phyloP scores from a whole-genome alignment of 2,888 invertebrate genomes.

The Trachelus tabidus region DNA sequence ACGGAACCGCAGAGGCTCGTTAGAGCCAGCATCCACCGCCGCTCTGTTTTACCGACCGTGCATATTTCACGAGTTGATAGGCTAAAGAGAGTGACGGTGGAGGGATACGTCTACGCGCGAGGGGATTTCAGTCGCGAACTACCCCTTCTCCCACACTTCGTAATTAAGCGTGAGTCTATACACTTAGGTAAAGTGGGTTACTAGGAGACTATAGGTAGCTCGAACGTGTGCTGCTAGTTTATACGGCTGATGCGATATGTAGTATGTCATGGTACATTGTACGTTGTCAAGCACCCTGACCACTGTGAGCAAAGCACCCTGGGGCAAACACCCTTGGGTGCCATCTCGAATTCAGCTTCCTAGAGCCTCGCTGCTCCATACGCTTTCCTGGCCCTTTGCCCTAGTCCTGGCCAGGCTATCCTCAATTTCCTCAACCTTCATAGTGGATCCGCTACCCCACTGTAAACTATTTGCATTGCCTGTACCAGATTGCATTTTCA shows the following conservation, averaged over 20 bases:
- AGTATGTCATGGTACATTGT: neutral
- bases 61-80: neutral
- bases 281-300: neutral
- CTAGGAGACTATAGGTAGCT: conserved; percentile 26
- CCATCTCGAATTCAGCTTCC: neutral
- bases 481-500: neutral
- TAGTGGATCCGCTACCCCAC: neutral
- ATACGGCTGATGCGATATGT: neutral
- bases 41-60: neutral
- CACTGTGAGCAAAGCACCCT: neutral
- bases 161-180: conserved; percentile 54
- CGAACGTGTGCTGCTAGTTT: neutral
- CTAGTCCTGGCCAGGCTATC: neutral
- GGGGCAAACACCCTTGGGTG: neutral
- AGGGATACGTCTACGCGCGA: conserved; percentile 10
- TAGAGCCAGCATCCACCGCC: neutral
- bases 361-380: neutral
- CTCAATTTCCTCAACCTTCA: neutral
- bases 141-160: conserved; percentile 34
- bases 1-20: neutral
- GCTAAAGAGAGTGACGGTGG: neutral
- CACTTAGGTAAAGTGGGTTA: conserved; percentile 44
- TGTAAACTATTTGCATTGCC: neutral
- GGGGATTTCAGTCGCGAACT: conserved; percentile 22
- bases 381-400: neutral